A percentile compares a stretch with the other conserved stretches of the same genome.
These are phyloP conservation scores for Microplitis demolitor DNA, from an alignment of 1,140 invertebrate species.

Conservation along the genomic window DNA sequence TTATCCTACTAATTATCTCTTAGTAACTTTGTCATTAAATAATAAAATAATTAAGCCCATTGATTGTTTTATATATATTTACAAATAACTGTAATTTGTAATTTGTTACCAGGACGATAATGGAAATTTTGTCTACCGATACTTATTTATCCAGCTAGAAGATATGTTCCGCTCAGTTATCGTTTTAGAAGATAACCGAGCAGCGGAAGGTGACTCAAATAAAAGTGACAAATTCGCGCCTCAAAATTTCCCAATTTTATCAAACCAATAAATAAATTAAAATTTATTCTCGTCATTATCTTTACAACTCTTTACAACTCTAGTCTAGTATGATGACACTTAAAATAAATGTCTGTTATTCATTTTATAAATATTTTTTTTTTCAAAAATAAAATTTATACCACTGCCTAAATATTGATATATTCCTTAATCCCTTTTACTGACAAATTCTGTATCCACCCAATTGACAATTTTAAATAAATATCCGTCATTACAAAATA, in stretches of 20 bases:
- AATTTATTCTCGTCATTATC: neutral
- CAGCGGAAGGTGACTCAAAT: constrained; percentile 28
- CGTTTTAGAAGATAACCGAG: constrained; percentile 75
- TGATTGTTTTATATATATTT: constrained; percentile 14
- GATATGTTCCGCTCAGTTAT: constrained; percentile 74
- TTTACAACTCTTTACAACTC: neutral
- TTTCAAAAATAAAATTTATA: neutral
- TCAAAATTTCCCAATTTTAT: constrained; percentile 7
- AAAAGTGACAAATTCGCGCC: constrained; percentile 15
- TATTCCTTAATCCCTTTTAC: too few species aligned
- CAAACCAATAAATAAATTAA: neutral
- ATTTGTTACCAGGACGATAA: constrained; percentile 71
- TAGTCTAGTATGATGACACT: neutral
- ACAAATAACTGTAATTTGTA: too few species aligned
- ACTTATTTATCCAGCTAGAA: constrained; percentile 82
- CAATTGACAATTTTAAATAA: too few species aligned
- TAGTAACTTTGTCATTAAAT: too few species aligned
- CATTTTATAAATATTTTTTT: neutral
- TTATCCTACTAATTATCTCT: too few species aligned
- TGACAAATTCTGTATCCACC: too few species aligned
- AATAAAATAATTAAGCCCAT: too few species aligned
- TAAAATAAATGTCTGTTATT: neutral
- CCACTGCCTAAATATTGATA: too few species aligned
- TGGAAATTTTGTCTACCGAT: constrained; percentile 80
- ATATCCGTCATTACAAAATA: too few species aligned